Evolutionary conservation across 2,113 vertebrate genomes (phyloP), one percentile per base, ranked within the genome.

Genomic region (Eptesicus fuscus): DNA sequence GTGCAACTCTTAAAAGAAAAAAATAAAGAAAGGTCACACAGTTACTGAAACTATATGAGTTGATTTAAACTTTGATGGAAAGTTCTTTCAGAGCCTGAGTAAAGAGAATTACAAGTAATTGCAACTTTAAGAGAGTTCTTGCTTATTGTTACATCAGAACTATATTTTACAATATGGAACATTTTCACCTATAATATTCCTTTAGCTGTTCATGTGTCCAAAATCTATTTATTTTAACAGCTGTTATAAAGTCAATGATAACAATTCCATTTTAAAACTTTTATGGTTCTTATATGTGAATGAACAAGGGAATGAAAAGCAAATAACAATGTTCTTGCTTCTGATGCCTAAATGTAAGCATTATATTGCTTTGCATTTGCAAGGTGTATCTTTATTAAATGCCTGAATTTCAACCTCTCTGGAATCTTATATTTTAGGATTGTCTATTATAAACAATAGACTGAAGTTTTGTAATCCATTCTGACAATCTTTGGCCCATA

Each of bases 31-130:
- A 97, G 96, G 97, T 97, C 95, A 97, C 67, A 2, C 1, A 53
- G 42, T 97, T 88, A 95, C 90, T 94, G 77, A 91, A 93, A 91
- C 90, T 84, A 61, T 93, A 2, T 89, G 14, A 94, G 51, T 96
- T 97, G 80, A 90, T 96, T 82, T 90, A 42, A 95, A 88, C 96
- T 98, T 97, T 97, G 93, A 97, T 97, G 88, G 73, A 18, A 96
- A 92, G 94, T 95, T 98, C 70, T 91, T 95, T 95, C 51, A 20
- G 14, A 94, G 69, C 42, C 56, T 91, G 78, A 92, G 76, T 91
- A 76, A 88, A 89, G 94, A 96, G n/a, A 96, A 82, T 88, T 95
- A 0, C n/a, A 79, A 93, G 88, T 2, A 70, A 79, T 83, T 96
- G 65, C 53, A 93, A 61, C 96, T 88, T 95, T 49, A 44, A 93